Base-by-base conservation (phyloP, 2,888 invertebrate species). In the Synergus umbraculus region DNA sequence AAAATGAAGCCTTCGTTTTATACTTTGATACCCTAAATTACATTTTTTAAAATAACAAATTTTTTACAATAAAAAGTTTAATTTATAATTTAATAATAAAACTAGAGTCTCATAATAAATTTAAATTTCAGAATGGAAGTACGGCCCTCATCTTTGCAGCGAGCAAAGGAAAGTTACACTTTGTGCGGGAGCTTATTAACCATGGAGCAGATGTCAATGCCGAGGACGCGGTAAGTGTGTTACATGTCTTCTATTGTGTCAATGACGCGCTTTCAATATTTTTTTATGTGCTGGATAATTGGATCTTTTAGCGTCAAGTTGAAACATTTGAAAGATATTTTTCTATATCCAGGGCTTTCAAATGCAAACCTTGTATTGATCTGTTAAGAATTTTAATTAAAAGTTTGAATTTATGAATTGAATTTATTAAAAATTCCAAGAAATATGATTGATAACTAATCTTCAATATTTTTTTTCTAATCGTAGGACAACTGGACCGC, bases 91-190 rank as follows among this genome's bases (percentile, higher is more conserved):
- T 9, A 18, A 9, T 58, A 18, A 18, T 5, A n/a, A 37, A 65
- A 18, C 7, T 12, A n/a, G 13, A 5, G 12, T 54, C 0, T 54
- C 22, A 67, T 8, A n/a, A 18, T n/a, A 73, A 54, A 54, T 54
- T 10, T 41, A 0, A 54, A 44, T 67, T 69, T 43, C 91, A 98
- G 97, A 98, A 97, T 94, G 98, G 98, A 83, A 96, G 97, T 82
- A 98, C 98, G 76, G 97, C 97, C 77, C 96, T 99, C 90, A 98
- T 99, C 94, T 95, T 97, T 89, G 98, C 98, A 69, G 95, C 97
- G 81, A 95, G 96, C 89, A 96, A 96, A 88, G 99, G 98, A 46
- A 96, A 97, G 88, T 93, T 95, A 78, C 95, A 95, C 66, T 97
- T 98, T 92, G 97, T 97, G 76, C 95, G 96, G 77, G 95, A 97